A percentile compares a stretch with the other conserved stretches of the same genome.
phyloP scores from a whole-genome alignment of 2,113 vertebrate species.

The Pangasianodon hypophthalmus region DNA sequence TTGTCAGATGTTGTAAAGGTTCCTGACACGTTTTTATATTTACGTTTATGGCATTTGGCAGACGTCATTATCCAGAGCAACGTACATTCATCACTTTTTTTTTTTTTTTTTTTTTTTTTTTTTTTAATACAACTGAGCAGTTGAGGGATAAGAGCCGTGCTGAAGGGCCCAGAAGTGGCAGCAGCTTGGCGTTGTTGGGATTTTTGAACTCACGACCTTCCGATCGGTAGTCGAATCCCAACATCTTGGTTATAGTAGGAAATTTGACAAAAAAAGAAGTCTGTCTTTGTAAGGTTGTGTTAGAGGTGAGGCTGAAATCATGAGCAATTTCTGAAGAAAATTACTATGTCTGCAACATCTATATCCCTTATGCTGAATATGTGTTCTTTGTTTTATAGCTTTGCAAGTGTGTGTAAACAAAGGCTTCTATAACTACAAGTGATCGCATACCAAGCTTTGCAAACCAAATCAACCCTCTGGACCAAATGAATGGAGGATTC shows the following conservation, averaged over 20 bases:
- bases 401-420: neutral
- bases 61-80: too few species aligned
- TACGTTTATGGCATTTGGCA: too few species aligned
- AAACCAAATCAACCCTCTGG: neutral
- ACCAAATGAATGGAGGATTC: conserved; percentile 19
- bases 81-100: too few species aligned
- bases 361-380: neutral
- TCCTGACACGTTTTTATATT: neutral
- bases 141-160: too few species aligned
- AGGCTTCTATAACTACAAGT: neutral
- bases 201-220: too few species aligned
- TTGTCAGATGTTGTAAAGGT: neutral
- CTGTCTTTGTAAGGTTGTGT: neutral
- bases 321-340: neutral
- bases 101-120: too few species aligned
- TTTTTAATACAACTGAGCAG: too few species aligned
- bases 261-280: neutral
- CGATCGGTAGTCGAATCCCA: too few species aligned
- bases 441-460: neutral
- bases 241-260: neutral
- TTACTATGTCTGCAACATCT: too few species aligned
- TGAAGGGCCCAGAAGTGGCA: too few species aligned
- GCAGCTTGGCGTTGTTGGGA: too few species aligned
- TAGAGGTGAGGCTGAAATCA: neutral
- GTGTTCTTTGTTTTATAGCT: neutral